phyloP scores from a whole-genome alignment of 2,797 vertebrate genomes.

The Trachops cirrhosus region DNA sequence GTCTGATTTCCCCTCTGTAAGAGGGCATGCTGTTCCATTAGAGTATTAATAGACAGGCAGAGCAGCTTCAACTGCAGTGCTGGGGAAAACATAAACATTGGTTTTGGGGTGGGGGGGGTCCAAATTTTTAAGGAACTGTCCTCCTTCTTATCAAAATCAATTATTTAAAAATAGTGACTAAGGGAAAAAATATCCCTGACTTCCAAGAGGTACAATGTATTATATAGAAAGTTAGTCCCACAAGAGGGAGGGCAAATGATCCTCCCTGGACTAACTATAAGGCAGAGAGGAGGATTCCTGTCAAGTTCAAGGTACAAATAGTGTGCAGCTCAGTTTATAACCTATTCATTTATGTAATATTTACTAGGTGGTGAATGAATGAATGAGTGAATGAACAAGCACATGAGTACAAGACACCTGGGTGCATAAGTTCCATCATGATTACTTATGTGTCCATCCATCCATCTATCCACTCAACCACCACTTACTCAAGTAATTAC shows the following conservation, averaged over 20 bases:
- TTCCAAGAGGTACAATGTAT: not conserved
- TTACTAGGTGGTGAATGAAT: not conserved
- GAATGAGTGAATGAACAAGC: not conserved
- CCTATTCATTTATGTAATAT: not conserved
- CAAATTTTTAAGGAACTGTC: conserved; percentile 58
- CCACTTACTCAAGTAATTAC: not conserved
- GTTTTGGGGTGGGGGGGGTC: conserved; percentile 41
- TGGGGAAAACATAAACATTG: conserved; percentile 66
- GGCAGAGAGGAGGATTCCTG: not conserved
- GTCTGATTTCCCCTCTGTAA: conserved; percentile 69
- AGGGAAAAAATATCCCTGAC: not conserved
- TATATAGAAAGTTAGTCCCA: not conserved
- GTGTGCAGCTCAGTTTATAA: not conserved
- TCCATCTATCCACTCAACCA: not conserved
- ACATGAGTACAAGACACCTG: not conserved
- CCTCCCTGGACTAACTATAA: not conserved
- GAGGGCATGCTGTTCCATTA: conserved; percentile 70
- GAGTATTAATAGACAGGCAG: conserved; percentile 69
- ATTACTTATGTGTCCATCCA: not conserved
- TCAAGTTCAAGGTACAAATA: not conserved
- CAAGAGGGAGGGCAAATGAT: not conserved
- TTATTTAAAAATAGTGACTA: conserved; percentile 49
- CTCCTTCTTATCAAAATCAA: conserved; percentile 53
- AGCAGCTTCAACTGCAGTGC: conserved; percentile 60
- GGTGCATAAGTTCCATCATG: not conserved